Base-by-base conservation (phyloP, 2,797 vertebrate species). In the Heliangelus exortis region DNA sequence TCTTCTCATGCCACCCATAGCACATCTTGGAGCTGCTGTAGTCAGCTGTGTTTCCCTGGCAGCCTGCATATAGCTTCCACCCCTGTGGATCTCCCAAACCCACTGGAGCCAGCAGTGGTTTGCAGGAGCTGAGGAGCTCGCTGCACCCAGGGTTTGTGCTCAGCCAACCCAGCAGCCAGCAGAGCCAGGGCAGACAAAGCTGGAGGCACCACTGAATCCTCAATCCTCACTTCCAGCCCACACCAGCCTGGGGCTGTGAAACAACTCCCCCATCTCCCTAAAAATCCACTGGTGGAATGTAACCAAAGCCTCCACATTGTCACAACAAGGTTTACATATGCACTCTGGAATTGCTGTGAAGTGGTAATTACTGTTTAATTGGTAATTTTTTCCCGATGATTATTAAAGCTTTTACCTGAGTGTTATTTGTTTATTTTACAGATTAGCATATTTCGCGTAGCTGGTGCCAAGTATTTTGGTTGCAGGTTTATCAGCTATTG, bases 391-490 rank as follows among this genome's bases (percentile, higher is more conserved):
- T 18, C 39, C 41, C 48, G 5, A 76, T 39, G 6, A 61, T 66
- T 90, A 93, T 76, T 88, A 86, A 48, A 41, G 33, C 41, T 95
- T 96, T 95, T 89, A 93, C 41, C 22, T n/a, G 43, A 48, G 19
- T 55, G 15, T 19, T 87, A 68, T 23, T 87, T 86, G 54, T 87
- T 96, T 96, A 43, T 74, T 96, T 84, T 90, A 77, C 18, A 7
- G 57, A 95, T 95, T 91, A 78, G 29, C 79, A 6, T 67, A 48
- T 57, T 89, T 91, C 84, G 45, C 19, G 36, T 83, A 84, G 94
- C 62, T 53, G 7, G 21, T 79, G 53, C 45, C 85, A 95, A 91
- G 39, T 63, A 93, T 55, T 92, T 81, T 72, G 78, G 55, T 36
- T 15, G 22, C 13, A 62, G 20, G 16, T 92, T 96, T 95, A 91